Percentiles rank a stretch among this genome's conserved stretches.
These are phyloP conservation scores for Lethenteron camtschaticum DNA, from an alignment of 2,113 vertebrate genomes.

Conservation along the genomic window DNA sequence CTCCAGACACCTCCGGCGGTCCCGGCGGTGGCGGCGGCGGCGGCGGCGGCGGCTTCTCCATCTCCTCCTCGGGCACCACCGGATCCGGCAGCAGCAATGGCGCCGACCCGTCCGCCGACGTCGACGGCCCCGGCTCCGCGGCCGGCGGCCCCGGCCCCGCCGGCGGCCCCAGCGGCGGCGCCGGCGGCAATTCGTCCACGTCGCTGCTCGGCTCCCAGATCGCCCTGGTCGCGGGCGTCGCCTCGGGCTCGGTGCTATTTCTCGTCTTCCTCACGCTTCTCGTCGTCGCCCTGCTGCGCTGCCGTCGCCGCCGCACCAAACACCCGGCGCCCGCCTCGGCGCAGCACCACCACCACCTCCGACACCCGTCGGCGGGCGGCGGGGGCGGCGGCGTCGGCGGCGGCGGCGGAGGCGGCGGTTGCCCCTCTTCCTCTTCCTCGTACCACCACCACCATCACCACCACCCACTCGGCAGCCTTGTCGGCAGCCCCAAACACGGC, in stretches of 20 bases:
- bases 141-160: too few relatives aligned
- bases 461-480: slow-evolving; percentile 75
- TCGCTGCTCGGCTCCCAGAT: slow-evolving; percentile 54
- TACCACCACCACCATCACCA: slow-evolving; percentile 66
- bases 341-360: slow-evolving; percentile 57
- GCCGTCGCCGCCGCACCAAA: slow-evolving; percentile 64
- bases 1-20: too few relatives aligned
- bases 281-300: slow-evolving; percentile 82
- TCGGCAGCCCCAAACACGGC: slow-evolving; percentile 81
- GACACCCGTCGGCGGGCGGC: not conserved
- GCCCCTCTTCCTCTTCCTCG: slow-evolving; percentile 51
- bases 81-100: too few relatives aligned
- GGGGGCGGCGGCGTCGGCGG: not conserved
- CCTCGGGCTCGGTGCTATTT: slow-evolving; percentile 88
- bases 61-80: too few relatives aligned
- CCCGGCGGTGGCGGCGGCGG: too few relatives aligned
- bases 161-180: too few relatives aligned
- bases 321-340: slow-evolving; percentile 24
- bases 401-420: not conserved
- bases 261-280: slow-evolving; percentile 94
- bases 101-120: too few relatives aligned
- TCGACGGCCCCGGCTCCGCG: too few relatives aligned
- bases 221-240: slow-evolving; percentile 87
- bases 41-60: too few relatives aligned
- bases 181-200: not conserved